A percentile compares a stretch with the other conserved stretches of the same genome.
These are phyloP conservation scores for Platalea minor DNA, from an alignment of 2,797 vertebrate species.

Conservation along the genomic window DNA sequence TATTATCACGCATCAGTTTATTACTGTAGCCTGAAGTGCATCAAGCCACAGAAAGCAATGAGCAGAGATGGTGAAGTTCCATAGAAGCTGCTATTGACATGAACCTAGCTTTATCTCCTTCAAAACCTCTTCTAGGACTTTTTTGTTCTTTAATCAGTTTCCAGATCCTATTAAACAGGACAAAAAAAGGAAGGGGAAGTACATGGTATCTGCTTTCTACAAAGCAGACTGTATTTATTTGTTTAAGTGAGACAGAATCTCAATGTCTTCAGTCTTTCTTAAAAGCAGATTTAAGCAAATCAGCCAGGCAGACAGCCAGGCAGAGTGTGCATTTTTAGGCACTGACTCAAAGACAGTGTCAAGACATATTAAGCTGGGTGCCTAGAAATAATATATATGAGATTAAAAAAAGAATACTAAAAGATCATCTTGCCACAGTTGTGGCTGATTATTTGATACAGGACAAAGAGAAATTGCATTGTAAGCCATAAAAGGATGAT, in stretches of 20 bases:
- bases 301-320: constrained; percentile 27
- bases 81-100: background rate
- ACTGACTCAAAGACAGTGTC: constrained; percentile 39
- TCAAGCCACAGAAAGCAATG: background rate
- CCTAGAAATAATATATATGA: constrained; percentile 13
- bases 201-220: constrained; percentile 24
- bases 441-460: background rate
- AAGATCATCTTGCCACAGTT: background rate
- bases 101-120: background rate
- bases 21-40: background rate
- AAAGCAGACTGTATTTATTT: constrained; percentile 64
- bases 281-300: constrained; percentile 45
- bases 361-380: constrained; percentile 24
- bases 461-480: background rate
- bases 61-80: background rate
- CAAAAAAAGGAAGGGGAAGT: constrained; percentile 41
- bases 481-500: background rate
- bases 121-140: background rate
- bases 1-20: background rate
- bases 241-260: constrained; percentile 54
- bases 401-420: background rate
- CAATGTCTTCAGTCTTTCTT: constrained; percentile 42
- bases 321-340: constrained; percentile 51
- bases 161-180: background rate
- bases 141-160: constrained; percentile 20